Evolutionary conservation across 2,888 invertebrate genomes (phyloP), one percentile per base, ranked within the genome.

Genomic region (Callimorpha dominula): DNA sequence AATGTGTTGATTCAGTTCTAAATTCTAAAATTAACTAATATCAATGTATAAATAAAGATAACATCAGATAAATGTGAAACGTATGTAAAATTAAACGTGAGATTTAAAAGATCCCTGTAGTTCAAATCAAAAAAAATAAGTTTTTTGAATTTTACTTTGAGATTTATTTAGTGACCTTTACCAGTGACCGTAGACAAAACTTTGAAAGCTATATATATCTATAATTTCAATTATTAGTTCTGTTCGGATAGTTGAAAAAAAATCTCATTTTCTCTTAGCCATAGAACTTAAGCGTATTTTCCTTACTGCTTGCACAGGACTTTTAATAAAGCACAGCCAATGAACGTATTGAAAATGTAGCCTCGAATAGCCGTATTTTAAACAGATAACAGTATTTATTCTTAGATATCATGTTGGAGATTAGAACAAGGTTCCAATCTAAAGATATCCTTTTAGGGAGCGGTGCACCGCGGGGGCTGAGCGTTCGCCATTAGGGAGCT

Each of bases 391-490:
- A 78, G 83, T 83, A 79, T 82, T 81, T 80, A 81, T 81, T 81
- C 85, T 77, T 73, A 76, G 83, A 85, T 83, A 82, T 81, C 82
- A 78, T 84, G 85, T 84, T 75, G 68, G 66, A 72, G 85, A 88
- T 85, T 86, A 86, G 87, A 88, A 89, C 90, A 90, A 81, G 85
- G 80, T 79, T 81, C 86, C 86, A 89, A 90, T 91, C 88, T 87
- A 78, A 78, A 84, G 81, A 83, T 85, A 86, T 89, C 92, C 93
- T 88, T 92, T 88, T 92, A 92, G 67, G 91, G 92, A 78, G 17
- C 46, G 46, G 65, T 52, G 54, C 82, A 78, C 85, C 74, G 82
- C 85, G 86, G 88, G 87, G 87, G 88, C 88, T 84, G 77, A 73
- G 73, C 80, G 80, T 81, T 82, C 83, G 79, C 86, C 86, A 88